Conservation (phyloP, 2,888 invertebrate genomes). For the Yponomeuta cagnagella region DNA sequence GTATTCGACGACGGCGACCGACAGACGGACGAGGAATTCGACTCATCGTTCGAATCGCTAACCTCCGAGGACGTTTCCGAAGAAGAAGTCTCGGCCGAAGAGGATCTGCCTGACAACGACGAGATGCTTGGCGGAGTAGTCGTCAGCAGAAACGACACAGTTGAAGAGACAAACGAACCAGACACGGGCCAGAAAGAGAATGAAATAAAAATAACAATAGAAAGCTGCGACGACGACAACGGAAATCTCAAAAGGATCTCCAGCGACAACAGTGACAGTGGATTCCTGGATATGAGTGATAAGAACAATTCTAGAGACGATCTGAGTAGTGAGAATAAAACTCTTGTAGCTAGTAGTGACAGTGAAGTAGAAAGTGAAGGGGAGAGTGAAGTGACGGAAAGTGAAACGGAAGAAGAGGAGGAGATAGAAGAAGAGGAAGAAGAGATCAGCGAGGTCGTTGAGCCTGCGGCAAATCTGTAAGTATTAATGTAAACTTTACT, state of each 20-base stretch:
- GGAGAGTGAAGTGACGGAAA: constrained; percentile 25
- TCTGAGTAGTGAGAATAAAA: constrained; percentile 39
- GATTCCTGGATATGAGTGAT: constrained; percentile 61
- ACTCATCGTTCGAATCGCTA: constrained; percentile 63
- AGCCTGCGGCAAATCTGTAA: constrained; percentile 2
- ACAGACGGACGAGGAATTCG: constrained; percentile 61
- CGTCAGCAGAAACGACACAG: constrained; percentile 38
- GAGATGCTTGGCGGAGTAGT: constrained; percentile 44
- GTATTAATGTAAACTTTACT: not conserved
- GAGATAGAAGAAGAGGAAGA: constrained; percentile 34
- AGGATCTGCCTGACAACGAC: constrained; percentile 43
- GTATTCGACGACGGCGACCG: constrained; percentile 70
- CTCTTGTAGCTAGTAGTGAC: constrained; percentile 27
- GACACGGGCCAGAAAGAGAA: constrained; percentile 24
- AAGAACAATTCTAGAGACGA: constrained; percentile 48
- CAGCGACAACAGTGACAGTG: constrained; percentile 71
- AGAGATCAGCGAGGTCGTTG: not conserved
- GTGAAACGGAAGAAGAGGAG: constrained; percentile 32
- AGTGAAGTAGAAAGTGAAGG: constrained; percentile 24
- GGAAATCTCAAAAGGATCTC: constrained; percentile 50
- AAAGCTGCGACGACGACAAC: constrained; percentile 29
- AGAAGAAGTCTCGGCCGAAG: constrained; percentile 47
- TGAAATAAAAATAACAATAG: constrained; percentile 44
- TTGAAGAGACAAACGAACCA: constrained; percentile 40
- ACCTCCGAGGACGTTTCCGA: constrained; percentile 44